Conservation (phyloP, 2,888 invertebrate genomes). For the Agriopis aurantiaria region DNA sequence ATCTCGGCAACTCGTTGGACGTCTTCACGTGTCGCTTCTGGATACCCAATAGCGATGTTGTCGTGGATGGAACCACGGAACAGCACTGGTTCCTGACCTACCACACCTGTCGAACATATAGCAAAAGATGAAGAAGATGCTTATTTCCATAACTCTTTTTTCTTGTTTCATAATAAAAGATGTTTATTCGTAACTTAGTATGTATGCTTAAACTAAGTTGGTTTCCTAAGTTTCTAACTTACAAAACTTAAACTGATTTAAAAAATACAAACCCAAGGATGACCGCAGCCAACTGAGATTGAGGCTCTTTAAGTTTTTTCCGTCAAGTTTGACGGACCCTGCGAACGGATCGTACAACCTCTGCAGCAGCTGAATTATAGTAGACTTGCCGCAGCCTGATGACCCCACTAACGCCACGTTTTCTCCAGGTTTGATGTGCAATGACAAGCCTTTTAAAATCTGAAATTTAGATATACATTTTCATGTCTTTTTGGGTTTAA, state of each 20-base stretch:
- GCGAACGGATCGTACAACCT: constrained; percentile 89
- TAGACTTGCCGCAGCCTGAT: constrained; percentile 94
- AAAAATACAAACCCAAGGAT: constrained; percentile 86
- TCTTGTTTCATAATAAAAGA: no score
- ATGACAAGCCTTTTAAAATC: constrained; percentile 89
- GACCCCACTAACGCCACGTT: constrained; percentile 91
- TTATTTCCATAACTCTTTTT: neutral
- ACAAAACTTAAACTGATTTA: neutral
- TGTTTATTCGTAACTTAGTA: neutral
- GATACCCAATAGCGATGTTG: constrained; percentile 90
- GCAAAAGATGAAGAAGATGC: neutral
- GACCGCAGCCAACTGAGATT: constrained; percentile 92
- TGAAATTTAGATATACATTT: constrained; percentile 48
- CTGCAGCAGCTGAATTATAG: constrained; percentile 91
- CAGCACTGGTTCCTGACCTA: constrained; percentile 95
- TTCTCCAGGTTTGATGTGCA: constrained; percentile 88
- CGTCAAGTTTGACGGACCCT: constrained; percentile 88
- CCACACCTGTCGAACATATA: constrained; percentile 85
- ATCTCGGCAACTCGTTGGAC: constrained; percentile 90
- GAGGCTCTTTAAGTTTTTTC: constrained; percentile 88
- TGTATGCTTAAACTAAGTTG: neutral
- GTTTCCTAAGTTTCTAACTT: neutral
- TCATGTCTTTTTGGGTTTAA: neutral
- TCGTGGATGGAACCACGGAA: constrained; percentile 92
- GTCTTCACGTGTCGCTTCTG: constrained; percentile 88